Conservation (phyloP, 2,797 vertebrate genomes). For the Margarornis squamiger region DNA sequence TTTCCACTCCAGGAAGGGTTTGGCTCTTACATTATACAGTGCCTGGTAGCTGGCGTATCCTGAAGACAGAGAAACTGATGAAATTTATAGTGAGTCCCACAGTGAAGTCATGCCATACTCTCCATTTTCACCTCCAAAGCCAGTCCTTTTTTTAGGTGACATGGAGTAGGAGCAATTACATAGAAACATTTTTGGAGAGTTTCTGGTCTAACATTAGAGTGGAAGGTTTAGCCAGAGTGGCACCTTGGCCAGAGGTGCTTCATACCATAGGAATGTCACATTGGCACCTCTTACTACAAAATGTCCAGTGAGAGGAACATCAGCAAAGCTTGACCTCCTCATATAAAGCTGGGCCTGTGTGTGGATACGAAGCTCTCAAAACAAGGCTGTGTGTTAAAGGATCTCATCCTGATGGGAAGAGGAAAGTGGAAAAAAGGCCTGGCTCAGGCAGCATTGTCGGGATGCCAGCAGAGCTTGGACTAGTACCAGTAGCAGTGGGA, state of each 20-base stretch:
- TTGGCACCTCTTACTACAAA: neutral
- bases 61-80: neutral
- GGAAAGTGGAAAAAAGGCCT: neutral
- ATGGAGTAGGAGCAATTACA: neutral
- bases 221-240: neutral
- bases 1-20: neutral
- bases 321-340: neutral
- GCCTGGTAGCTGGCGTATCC: neutral
- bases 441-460: fast-evolving
- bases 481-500: neutral
- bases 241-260: neutral
- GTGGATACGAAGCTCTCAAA: neutral
- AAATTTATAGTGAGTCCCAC: neutral
- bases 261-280: neutral
- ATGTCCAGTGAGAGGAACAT: fast-evolving
- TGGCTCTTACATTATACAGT: fast-evolving
- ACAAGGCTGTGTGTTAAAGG: neutral
- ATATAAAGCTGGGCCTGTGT: neutral
- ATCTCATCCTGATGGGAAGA: neutral
- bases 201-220: neutral
- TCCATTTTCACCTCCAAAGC: neutral
- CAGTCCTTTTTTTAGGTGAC: neutral
- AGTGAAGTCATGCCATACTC: neutral
- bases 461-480: neutral
- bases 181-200: neutral